Percentiles rank a stretch among this genome's conserved stretches.
Conservation (phyloP, 2,797 vertebrate genomes). For the Clarias fuscus region DNA sequence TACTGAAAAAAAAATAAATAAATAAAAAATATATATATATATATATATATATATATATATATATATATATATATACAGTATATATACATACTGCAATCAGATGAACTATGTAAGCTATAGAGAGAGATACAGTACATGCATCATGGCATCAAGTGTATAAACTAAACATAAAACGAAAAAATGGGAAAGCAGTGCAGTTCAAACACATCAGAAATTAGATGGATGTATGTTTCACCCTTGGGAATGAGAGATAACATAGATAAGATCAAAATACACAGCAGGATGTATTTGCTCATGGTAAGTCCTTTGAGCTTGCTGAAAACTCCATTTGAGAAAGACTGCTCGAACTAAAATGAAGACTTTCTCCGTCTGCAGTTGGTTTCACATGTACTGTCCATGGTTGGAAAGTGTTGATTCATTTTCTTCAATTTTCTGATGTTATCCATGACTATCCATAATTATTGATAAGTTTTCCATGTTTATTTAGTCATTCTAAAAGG, state of each 20-base stretch:
- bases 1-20: not conserved
- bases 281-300: not conserved
- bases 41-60: too few species aligned
- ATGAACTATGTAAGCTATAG: not conserved
- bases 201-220: conserved; percentile 2
- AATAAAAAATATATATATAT: not conserved
- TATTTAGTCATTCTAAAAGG: not conserved
- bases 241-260: not conserved
- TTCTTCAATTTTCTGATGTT: not conserved
- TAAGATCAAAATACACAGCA: conserved; percentile 10
- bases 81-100: not conserved
- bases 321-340: not conserved
- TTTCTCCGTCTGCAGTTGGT: not conserved
- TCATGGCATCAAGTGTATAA: not conserved
- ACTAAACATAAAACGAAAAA: not conserved
- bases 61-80: too few species aligned
- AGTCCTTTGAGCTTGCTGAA: not conserved
- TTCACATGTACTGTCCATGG: not conserved
- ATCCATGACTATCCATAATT: not conserved
- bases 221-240: not conserved
- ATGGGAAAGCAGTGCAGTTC: not conserved
- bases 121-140: not conserved
- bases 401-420: not conserved
- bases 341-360: not conserved
- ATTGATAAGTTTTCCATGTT: not conserved